Percentiles rank a stretch among this genome's conserved stretches.
phyloP scores from a whole-genome alignment of 1,140 invertebrate species.

The Bombus impatiens region DNA sequence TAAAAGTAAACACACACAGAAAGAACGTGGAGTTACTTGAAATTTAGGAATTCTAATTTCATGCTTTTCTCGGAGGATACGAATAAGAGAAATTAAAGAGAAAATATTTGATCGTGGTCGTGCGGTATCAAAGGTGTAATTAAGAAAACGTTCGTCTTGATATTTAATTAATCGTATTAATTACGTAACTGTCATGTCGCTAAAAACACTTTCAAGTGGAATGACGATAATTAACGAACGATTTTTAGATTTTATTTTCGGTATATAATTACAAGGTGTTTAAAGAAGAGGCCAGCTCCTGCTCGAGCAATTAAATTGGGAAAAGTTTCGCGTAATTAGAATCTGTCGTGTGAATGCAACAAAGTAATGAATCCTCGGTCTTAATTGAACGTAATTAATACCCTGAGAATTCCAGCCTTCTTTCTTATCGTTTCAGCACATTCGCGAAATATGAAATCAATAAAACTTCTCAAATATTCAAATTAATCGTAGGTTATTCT shows the following conservation, averaged over 20 bases:
- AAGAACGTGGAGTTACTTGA: too few species aligned
- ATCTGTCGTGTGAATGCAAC: constrained; percentile 1
- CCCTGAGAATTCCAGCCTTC: not conserved
- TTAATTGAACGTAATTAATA: constrained; percentile 18
- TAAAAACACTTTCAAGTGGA: not conserved
- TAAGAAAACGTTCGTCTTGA: not conserved
- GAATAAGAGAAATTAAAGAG: too few species aligned
- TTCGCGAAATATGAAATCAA: not conserved
- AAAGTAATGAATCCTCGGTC: constrained; percentile 3
- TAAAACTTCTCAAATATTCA: not conserved
- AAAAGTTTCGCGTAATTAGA: not conserved
- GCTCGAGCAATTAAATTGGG: not conserved
- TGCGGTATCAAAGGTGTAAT: not conserved
- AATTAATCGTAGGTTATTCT: not conserved
- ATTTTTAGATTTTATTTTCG: constrained; percentile 8
- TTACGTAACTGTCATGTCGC: not conserved
- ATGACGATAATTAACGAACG: not conserved
- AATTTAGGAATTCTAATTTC: too few species aligned
- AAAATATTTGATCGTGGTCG: too few species aligned
- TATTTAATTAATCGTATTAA: constrained; percentile 2
- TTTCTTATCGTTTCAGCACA: not conserved
- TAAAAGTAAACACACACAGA: too few species aligned
- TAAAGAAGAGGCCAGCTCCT: not conserved
- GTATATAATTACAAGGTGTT: not conserved
- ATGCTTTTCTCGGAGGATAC: too few species aligned